A percentile compares a stretch with the other conserved stretches of the same genome.
These are phyloP conservation scores for Heterodera filipjevi DNA, from an alignment of 2,888 invertebrate species.

Conservation along the genomic window DNA sequence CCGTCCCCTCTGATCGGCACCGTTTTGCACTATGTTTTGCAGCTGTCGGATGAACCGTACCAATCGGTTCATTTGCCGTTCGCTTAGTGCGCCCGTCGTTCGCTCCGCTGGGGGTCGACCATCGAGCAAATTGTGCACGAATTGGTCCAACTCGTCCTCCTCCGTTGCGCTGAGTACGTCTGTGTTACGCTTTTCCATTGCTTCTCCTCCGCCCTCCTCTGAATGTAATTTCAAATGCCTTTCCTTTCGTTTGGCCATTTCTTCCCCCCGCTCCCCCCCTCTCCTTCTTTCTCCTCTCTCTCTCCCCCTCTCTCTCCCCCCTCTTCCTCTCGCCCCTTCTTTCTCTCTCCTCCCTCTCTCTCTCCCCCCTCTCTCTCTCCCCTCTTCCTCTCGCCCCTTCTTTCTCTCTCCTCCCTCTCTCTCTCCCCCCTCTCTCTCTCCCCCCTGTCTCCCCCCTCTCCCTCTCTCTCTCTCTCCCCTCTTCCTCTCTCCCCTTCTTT, in stretches of 20 bases:
- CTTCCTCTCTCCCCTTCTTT: not conserved
- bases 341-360: not conserved
- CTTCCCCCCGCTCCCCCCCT: too few species aligned
- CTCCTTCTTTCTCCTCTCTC: too few species aligned
- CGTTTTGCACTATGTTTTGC: conserved; percentile 12
- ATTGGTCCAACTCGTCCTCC: conserved; percentile 19
- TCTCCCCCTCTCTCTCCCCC: not conserved
- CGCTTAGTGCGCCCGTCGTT: conserved; percentile 3
- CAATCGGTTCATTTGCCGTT: conserved; percentile 10
- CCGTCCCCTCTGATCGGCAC: not conserved
- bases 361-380: not conserved
- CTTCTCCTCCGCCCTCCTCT: not conserved
- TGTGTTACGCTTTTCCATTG: not conserved
- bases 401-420: not conserved
- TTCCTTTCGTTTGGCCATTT: too few species aligned
- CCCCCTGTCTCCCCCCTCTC: not conserved
- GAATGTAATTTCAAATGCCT: not conserved
- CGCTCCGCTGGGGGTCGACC: not conserved
- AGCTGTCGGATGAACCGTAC: conserved; percentile 19
- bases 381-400: not conserved
- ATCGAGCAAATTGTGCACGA: conserved; percentile 12
- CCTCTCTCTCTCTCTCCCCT: not conserved
- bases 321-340: not conserved
- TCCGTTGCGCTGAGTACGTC: conserved; percentile 8
- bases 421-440: not conserved